Percentiles rank a stretch among this genome's conserved stretches.
Conservation (phyloP, 2,113 vertebrate genomes). For the Macaca fascicularis region T2T-MFA8v1.1 NC_088388.1:124012001-124012500, state of each 20-base stretch:
- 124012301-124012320: neutral
- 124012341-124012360: neutral
- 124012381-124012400: neutral
- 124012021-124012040: neutral
- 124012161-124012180: accelerated
- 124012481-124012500: neutral
- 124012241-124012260: neutral
- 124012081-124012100: neutral
- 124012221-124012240: neutral
- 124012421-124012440: neutral
- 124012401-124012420: neutral
- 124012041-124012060: neutral
- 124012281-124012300: neutral
- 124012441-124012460: slow-evolving; percentile 51
- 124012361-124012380: neutral
- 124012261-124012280: no score
- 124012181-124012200: neutral
- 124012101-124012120: neutral
- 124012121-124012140: neutral
- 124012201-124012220: neutral
- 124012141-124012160: no score
- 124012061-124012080: neutral
- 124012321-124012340: neutral
- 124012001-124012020: accelerated
- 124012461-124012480: slow-evolving; percentile 5